Evolutionary conservation across 2,888 invertebrate genomes (phyloP).

Genomic region (Pemphredon lugubris): DNA sequence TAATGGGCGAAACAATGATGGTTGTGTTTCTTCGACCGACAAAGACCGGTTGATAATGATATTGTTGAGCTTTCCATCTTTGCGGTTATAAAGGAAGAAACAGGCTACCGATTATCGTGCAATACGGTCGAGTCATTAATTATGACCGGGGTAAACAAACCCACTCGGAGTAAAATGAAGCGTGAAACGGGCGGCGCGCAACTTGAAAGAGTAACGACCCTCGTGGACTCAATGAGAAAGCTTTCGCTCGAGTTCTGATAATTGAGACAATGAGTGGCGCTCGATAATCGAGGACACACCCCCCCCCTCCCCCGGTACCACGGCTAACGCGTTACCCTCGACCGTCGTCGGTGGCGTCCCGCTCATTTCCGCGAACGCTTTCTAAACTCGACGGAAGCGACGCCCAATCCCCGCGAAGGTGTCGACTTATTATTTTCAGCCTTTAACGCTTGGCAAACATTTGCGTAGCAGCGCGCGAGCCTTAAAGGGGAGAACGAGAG

Average conservation of each 20-base stretch:
- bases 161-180: neutral
- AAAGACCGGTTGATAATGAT: too few species aligned
- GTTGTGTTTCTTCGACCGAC: too few species aligned
- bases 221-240: conserved; percentile 44
- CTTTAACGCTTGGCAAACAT: conserved; percentile 69
- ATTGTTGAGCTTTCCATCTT: too few species aligned
- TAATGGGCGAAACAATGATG: too few species aligned
- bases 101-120: neutral
- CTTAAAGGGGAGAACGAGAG: neutral
- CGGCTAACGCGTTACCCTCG: conserved; percentile 35
- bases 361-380: too few species aligned
- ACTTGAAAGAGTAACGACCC: conserved; percentile 35
- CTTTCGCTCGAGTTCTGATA: conserved; percentile 55
- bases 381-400: too few species aligned
- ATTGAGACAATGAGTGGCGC: conserved; percentile 58
- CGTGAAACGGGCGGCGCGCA: conserved; percentile 17
- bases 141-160: neutral
- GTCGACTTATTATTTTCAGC: conserved; percentile 73
- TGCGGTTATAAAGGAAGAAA: neutral
- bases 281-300: conserved; percentile 50
- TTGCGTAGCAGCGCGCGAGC: conserved; percentile 63
- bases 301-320: too few species aligned
- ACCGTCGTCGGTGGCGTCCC: neutral
- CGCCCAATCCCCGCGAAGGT: conserved; percentile 13
- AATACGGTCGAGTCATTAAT: neutral